Conservation (phyloP, 2,113 vertebrate species). For the Delphinapterus leucas region DNA sequence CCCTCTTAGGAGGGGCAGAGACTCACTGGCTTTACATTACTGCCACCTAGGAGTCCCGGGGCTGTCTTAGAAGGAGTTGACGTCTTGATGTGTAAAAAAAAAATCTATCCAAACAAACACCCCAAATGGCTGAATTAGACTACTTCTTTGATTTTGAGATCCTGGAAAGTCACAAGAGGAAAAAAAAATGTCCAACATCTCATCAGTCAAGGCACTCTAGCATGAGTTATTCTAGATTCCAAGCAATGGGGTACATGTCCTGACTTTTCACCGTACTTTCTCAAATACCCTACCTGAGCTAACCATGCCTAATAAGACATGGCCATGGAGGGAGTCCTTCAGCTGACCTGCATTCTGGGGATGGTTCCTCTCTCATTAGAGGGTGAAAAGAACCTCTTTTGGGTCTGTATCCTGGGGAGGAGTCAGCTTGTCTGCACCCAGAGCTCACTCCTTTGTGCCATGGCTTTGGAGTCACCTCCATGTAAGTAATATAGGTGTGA, state of each 20-base stretch:
- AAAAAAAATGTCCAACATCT: background rate
- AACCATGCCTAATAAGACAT: background rate
- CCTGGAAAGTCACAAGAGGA: background rate
- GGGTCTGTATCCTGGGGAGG: background rate
- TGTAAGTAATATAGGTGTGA: background rate
- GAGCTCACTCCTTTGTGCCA: background rate
- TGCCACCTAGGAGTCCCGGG: background rate
- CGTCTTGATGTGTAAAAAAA: background rate
- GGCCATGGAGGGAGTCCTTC: accelerated
- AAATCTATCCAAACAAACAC: background rate
- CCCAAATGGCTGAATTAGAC: background rate
- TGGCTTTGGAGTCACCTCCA: background rate
- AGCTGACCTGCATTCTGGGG: background rate
- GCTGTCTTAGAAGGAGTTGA: background rate
- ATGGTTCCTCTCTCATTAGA: background rate
- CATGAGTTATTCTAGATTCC: background rate
- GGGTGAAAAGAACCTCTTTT: background rate
- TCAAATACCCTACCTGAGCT: background rate
- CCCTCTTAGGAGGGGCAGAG: background rate
- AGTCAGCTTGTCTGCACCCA: background rate
- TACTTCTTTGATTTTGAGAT: background rate
- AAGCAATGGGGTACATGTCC: accelerated
- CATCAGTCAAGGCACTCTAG: background rate
- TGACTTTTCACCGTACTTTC: background rate
- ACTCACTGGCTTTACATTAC: background rate